Evolutionary conservation across 2,113 vertebrate species (phyloP).

Genomic region (Xiphophorus hellerii): DNA sequence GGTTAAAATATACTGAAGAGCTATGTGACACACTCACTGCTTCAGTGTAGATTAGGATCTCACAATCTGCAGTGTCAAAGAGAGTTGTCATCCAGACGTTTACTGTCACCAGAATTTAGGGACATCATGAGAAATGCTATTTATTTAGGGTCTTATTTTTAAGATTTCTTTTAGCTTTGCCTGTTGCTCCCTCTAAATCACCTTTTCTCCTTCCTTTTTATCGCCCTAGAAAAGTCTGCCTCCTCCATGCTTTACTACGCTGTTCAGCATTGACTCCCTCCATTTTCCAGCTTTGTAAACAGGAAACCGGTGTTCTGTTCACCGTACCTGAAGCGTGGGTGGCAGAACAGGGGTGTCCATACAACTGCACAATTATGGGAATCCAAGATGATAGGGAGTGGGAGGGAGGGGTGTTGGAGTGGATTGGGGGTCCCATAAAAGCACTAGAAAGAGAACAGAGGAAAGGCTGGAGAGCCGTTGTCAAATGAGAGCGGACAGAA

Average conservation of each 20-base stretch:
- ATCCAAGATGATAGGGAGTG: conserved; percentile 76
- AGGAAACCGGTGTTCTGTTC: conserved; percentile 71
- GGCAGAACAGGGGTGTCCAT: conserved; percentile 69
- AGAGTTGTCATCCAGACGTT: background rate
- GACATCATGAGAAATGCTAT: background rate
- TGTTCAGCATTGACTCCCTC: conserved; percentile 38
- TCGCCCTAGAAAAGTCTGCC: conserved; percentile 13
- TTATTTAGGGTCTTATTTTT: background rate
- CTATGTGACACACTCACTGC: background rate
- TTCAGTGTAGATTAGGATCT: background rate
- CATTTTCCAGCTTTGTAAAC: conserved; percentile 75
- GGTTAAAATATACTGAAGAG: background rate
- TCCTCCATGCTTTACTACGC: conserved; percentile 5
- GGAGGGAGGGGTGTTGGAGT: too few relatives aligned
- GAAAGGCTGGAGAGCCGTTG: conserved; percentile 50
- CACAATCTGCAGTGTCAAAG: background rate
- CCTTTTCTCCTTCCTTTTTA: conserved; percentile 36
- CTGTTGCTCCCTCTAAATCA: conserved; percentile 12
- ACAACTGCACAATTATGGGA: conserved; percentile 68
- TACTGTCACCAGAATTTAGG: background rate
- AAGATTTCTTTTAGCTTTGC: conserved; percentile 20
- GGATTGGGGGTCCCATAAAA: conserved; percentile 63
- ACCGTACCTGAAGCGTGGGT: conserved; percentile 74
- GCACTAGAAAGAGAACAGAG: conserved; percentile 58
- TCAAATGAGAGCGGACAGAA: conserved; percentile 65